These are phyloP conservation scores for Chrysocyon brachyurus DNA, from an alignment of 2,797 vertebrate species.

Conservation along the genomic window DNA sequence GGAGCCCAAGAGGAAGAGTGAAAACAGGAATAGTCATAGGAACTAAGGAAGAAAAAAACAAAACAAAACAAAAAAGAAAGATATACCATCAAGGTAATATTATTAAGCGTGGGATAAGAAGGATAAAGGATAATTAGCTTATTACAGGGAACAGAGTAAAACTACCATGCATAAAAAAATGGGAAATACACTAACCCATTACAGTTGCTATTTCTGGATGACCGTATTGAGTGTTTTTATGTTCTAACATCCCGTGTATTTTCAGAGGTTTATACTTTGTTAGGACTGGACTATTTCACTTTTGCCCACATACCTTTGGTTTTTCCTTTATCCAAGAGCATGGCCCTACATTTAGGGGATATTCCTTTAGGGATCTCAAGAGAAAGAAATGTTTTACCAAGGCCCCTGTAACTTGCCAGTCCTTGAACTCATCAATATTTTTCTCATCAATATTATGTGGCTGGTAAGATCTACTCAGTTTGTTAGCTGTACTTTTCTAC, in stretches of 20 bases:
- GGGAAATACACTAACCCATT: background rate
- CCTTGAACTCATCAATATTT: background rate
- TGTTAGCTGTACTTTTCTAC: background rate
- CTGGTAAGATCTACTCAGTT: background rate
- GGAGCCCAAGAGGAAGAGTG: background rate
- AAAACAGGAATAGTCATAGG: background rate
- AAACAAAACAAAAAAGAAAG: background rate
- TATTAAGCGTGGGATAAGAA: background rate
- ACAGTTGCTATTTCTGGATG: background rate
- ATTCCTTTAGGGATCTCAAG: background rate
- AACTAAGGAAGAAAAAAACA: background rate
- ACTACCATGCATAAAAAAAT: background rate
- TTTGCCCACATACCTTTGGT: background rate
- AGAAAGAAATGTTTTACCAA: background rate
- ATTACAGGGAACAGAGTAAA: background rate
- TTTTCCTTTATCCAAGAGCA: background rate
- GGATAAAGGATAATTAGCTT: background rate
- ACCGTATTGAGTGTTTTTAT: background rate
- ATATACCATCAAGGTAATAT: background rate
- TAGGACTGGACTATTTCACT: background rate
- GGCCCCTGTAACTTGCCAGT: background rate
- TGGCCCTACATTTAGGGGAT: background rate
- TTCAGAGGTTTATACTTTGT: background rate
- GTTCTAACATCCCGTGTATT: background rate
- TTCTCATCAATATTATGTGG: background rate